Base-by-base conservation (phyloP, 2,888 invertebrate genomes). In the Ligdia adustata region DNA sequence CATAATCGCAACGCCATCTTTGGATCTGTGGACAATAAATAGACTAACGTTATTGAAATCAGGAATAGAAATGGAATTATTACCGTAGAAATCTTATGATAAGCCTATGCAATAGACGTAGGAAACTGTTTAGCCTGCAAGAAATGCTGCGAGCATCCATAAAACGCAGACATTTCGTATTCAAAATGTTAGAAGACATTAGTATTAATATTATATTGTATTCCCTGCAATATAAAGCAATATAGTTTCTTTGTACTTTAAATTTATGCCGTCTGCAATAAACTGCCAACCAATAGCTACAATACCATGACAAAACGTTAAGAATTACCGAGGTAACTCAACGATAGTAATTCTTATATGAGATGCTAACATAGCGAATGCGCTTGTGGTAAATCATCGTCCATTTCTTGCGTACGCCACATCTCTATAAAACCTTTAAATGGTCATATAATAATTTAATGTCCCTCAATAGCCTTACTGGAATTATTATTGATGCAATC, bases 1-100 rank as follows among this genome's bases (percentile, higher is more conserved):
- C 86, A 87, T 87, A 84, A 85, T 75, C 79, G 77, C 64, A 58
- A 62, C 68, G 73, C 72, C 86, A 87, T 87, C 63, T 68, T 79
- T 65, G 62, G 65, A 82, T 79, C 89, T 88, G 88, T 29, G 64
- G 77, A 75, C 65, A 85, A 75, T 68, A 66, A 69, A 67, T 62
- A 57, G 46, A 60, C 41, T 40, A 50, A 58, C 35, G 58, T 59
- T 57, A 52, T 44, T 46, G 20, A 13, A 26, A 6, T 22, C 7
- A 7, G 22, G 3, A 22, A 50, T 43, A 38, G 31, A 48, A 50
- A 50, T 24, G 9, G 20, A n/a, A 3, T 29, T 2, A 11, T 41
- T 31, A 31, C 9, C 1, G 20, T 16, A 24, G 33, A 6, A 31
- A 18, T 16, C 16, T 16, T 16, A 16, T 5, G 16, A 18, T 18